Percentiles rank a stretch among this genome's conserved stretches.
These are phyloP conservation scores for Rostratula benghalensis DNA, from an alignment of 2,113 vertebrate species.

Conservation along the genomic window DNA sequence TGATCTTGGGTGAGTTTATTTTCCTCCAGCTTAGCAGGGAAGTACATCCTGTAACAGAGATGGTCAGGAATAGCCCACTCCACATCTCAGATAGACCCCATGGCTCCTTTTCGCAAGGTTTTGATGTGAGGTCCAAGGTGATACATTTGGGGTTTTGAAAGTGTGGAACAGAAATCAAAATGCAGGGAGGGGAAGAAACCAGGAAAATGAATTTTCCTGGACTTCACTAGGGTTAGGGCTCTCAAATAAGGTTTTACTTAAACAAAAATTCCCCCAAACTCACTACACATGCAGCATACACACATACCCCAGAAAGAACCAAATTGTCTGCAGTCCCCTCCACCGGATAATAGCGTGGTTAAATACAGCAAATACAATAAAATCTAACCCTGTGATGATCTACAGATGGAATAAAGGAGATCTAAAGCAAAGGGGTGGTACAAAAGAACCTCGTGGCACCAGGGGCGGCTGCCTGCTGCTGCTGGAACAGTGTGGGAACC, in stretches of 20 bases:
- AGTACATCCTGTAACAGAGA: not conserved
- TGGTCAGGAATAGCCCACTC: not conserved
- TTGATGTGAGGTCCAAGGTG: not conserved
- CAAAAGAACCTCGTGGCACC: not conserved
- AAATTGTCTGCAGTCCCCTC: not conserved
- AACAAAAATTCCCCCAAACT: not conserved
- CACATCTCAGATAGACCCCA: not conserved
- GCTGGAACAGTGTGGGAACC: rapidly evolving
- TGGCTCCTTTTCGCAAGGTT: not conserved
- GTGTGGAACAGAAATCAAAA: not conserved
- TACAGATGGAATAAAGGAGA: not conserved
- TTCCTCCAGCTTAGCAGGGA: not conserved
- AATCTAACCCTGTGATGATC: not conserved
- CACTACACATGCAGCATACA: not conserved
- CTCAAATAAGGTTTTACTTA: not conserved
- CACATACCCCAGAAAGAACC: not conserved
- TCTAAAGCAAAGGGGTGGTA: not conserved
- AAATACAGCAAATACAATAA: not conserved
- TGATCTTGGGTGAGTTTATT: not conserved
- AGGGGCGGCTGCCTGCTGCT: not conserved
- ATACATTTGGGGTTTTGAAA: not conserved
- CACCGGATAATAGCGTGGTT: not conserved
- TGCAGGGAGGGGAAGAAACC: not conserved
- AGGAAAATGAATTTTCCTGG: not conserved
- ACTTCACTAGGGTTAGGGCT: not conserved